A percentile compares a stretch with the other conserved stretches of the same genome.
Evolutionary conservation across 1,140 invertebrate species (phyloP).

Genomic region (Myzus persicae): DNA sequence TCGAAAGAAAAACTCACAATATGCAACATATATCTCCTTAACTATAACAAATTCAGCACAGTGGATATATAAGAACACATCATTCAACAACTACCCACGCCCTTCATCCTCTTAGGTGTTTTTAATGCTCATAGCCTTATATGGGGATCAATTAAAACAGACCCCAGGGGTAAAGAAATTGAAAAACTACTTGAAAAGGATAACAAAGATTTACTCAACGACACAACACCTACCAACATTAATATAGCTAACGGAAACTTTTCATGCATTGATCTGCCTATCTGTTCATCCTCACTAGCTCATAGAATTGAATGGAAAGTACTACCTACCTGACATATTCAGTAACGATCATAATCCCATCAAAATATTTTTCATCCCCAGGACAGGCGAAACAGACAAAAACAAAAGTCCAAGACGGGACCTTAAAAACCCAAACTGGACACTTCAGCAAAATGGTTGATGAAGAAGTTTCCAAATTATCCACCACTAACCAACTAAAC

Average conservation of each 20-base stretch:
- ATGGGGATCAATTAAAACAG: slow-evolving; percentile 9
- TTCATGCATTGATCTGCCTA: not conserved
- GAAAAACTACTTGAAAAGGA: slow-evolving; percentile 5
- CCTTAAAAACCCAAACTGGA: too few species aligned
- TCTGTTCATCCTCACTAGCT: not conserved
- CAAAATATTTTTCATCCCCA: too few species aligned
- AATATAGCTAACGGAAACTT: not conserved
- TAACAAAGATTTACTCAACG: not conserved
- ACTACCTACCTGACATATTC: not conserved
- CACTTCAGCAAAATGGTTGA: too few species aligned
- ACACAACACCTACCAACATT: not conserved
- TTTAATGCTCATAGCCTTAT: too few species aligned
- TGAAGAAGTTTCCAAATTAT: too few species aligned
- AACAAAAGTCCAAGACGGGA: too few species aligned
- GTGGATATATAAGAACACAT: slow-evolving; percentile 31
- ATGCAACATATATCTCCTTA: not conserved
- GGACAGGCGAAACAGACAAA: too few species aligned
- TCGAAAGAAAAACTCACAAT: not conserved
- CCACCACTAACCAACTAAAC: too few species aligned
- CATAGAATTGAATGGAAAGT: not conserved
- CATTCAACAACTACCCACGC: slow-evolving; percentile 23
- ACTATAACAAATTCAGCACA: not conserved
- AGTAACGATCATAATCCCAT: too few species aligned
- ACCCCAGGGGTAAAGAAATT: not conserved
- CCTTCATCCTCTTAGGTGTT: not conserved